A percentile compares a stretch with the other conserved stretches of the same genome.
These are phyloP conservation scores for Brachionus koreanus DNA, from an alignment of 1,140 invertebrate genomes.

Conservation along the genomic window DNA sequence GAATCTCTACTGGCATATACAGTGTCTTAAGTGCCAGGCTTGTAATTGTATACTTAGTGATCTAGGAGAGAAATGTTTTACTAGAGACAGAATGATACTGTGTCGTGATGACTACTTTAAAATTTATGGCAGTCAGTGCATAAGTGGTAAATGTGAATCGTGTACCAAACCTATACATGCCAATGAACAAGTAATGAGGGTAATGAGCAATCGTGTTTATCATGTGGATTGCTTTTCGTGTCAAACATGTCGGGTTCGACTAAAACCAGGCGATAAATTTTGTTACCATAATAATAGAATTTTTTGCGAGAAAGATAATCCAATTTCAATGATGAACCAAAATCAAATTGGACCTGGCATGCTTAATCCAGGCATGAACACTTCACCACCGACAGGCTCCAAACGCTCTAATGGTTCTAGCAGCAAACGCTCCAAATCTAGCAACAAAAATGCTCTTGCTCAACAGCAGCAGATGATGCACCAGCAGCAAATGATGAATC, in stretches of 20 bases:
- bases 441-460: not conserved
- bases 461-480: slow-evolving; percentile 17
- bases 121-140: not conserved
- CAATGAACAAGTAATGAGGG: slow-evolving; percentile 44
- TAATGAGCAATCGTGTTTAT: slow-evolving; percentile 24
- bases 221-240: slow-evolving; percentile 36
- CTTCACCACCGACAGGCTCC: not conserved
- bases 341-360: not conserved
- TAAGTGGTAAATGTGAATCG: slow-evolving; percentile 11
- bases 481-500: not conserved
- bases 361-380: not conserved
- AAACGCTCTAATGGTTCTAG: not conserved
- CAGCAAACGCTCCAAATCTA: not conserved
- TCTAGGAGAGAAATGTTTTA: slow-evolving; percentile 20
- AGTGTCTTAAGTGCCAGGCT: slow-evolving; percentile 21
- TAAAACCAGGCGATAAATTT: slow-evolving; percentile 21
- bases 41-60: slow-evolving; percentile 8
- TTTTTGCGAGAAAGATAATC: slow-evolving; percentile 45
- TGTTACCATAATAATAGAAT: not conserved
- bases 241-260: not conserved
- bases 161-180: not conserved
- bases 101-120: slow-evolving; percentile 37
- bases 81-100: slow-evolving; percentile 14
- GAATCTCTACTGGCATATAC: slow-evolving; percentile 31
- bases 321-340: not conserved